phyloP scores from a whole-genome alignment of 2,797 vertebrate species.

The Enoplosus armatus region DNA sequence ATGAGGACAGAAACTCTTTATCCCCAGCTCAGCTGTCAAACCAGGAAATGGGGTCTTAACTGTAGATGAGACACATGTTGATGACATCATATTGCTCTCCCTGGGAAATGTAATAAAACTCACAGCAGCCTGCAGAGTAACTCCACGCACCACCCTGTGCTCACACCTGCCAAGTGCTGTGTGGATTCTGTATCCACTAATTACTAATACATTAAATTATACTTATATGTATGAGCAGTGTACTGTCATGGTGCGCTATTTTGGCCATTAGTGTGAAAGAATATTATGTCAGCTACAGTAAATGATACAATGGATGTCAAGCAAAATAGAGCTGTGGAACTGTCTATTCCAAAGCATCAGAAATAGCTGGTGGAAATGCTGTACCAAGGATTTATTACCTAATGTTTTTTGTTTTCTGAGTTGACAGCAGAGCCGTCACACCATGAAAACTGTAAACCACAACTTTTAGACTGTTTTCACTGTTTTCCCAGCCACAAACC shows the following conservation, averaged over 20 bases:
- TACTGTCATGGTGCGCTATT: not conserved
- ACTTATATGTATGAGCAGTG: not conserved
- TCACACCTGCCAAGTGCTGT: conserved; percentile 51
- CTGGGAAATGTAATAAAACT: conserved; percentile 74
- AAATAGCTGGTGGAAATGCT: conserved; percentile 1
- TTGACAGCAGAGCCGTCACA: conserved; percentile 7
- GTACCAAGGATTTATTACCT: not conserved
- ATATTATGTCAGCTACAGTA: not conserved
- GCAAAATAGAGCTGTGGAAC: not conserved
- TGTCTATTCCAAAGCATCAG: not conserved
- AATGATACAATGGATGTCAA: not conserved
- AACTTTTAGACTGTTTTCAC: not conserved
- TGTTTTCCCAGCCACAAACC: conserved; percentile 19
- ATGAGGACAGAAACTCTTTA: conserved; percentile 68
- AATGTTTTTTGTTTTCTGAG: conserved; percentile 8
- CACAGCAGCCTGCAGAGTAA: conserved; percentile 43
- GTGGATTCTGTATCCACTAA: conserved; percentile 30
- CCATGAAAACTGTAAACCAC: conserved; percentile 5
- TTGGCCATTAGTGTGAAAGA: conserved; percentile 2
- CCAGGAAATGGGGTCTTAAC: conserved; percentile 70
- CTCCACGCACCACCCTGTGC: conserved; percentile 37
- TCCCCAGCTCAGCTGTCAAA: conserved; percentile 67
- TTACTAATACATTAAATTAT: conserved; percentile 12
- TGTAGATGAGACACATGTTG: conserved; percentile 73
- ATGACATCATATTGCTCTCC: conserved; percentile 73